Percentiles rank a stretch among this genome's conserved stretches.
Evolutionary conservation across 1,140 invertebrate species (phyloP).

Genomic region (Chlorops oryzae): DNA sequence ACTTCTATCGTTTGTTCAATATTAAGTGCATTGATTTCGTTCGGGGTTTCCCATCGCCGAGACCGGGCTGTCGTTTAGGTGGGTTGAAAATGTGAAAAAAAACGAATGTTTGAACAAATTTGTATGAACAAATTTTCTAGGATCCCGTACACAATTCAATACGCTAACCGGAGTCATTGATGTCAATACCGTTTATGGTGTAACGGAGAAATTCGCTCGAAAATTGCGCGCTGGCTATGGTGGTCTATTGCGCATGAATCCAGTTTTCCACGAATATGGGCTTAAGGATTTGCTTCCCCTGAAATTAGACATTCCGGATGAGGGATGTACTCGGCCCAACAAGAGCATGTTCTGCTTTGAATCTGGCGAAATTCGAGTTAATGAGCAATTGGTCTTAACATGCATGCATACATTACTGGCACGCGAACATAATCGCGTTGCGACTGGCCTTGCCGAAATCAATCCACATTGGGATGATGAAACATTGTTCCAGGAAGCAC

Average conservation of each 20-base stretch:
- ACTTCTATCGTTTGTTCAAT: constrained; percentile 80
- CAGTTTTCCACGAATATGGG: constrained; percentile 79
- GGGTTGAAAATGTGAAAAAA: constrained; percentile 23
- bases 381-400: constrained; percentile 84
- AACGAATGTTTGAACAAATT: background rate
- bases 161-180: constrained; percentile 75
- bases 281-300: constrained; percentile 82
- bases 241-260: constrained; percentile 78
- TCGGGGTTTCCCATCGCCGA: constrained; percentile 72
- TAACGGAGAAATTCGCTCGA: constrained; percentile 69
- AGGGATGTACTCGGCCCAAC: constrained; percentile 86
- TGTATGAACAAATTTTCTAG: constrained; percentile 39
- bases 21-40: constrained; percentile 85
- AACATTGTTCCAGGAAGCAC: constrained; percentile 85
- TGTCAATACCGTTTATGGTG: constrained; percentile 79
- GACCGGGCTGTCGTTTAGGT: constrained; percentile 77
- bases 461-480: constrained; percentile 96
- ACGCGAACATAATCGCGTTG: constrained; percentile 80
- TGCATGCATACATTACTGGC: constrained; percentile 89
- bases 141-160: constrained; percentile 73
- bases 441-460: constrained; percentile 65
- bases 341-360: constrained; percentile 87
- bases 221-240: constrained; percentile 72
- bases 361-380: constrained; percentile 88
- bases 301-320: constrained; percentile 85